Evolutionary conservation across 2,888 invertebrate genomes (phyloP).

Genomic region (Mythimna albipuncta): DNA sequence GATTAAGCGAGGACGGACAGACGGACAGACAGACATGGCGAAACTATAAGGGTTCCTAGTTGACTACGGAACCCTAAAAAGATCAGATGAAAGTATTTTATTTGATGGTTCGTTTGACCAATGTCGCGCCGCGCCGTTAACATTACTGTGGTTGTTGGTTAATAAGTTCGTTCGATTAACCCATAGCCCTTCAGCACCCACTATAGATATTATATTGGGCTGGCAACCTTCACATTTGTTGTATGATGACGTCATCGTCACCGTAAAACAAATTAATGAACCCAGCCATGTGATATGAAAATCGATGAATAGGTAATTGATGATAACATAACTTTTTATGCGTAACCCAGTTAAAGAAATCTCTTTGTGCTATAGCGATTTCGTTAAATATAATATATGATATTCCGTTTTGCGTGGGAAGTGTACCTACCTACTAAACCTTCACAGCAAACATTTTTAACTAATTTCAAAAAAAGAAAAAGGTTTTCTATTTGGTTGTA

Average conservation of each 20-base stretch:
- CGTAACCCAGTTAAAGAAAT: background rate
- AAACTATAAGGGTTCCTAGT: no score
- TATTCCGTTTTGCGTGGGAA: background rate
- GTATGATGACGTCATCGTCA: conserved; percentile 39
- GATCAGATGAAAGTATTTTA: no score
- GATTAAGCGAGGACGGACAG: no score
- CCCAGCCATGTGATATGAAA: conserved; percentile 27
- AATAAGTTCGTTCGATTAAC: no score
- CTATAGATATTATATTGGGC: background rate
- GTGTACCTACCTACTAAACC: background rate
- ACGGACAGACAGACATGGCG: no score
- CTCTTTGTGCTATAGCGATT: background rate
- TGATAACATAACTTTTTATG: conserved; percentile 18
- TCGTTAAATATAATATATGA: background rate
- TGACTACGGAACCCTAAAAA: no score
- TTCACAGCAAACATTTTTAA: no score
- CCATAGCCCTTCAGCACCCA: background rate
- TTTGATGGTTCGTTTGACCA: no score
- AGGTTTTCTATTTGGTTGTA: no score
- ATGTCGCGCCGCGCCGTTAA: no score
- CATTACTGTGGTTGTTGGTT: no score
- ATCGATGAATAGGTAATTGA: conserved; percentile 19
- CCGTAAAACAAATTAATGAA: conserved; percentile 18
- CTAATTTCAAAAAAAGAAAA: no score
- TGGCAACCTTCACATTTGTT: background rate